Evolutionary conservation across 2,797 vertebrate genomes (phyloP).

Genomic region (Momotus momota): DNA sequence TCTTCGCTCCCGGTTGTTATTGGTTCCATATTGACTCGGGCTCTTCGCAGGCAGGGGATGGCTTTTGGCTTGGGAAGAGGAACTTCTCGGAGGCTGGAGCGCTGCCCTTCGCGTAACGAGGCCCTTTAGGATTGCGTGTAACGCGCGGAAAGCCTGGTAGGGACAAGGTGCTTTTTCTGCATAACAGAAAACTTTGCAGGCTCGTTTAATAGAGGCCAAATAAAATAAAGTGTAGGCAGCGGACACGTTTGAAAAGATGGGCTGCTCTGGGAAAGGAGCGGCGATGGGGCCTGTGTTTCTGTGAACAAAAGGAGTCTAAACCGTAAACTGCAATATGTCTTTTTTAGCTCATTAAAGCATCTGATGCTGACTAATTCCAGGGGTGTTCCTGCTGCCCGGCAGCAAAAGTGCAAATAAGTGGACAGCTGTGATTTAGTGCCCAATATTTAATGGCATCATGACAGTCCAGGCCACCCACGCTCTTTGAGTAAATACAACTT

Average conservation of each 20-base stretch:
- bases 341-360: conserved; percentile 3
- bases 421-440: conserved; percentile 57
- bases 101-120: background rate
- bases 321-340: background rate
- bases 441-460: conserved; percentile 46
- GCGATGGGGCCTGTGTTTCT: conserved; percentile 5
- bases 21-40: conserved; percentile 30
- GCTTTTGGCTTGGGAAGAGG: background rate
- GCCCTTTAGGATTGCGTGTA: background rate
- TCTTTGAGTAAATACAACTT: conserved; percentile 18
- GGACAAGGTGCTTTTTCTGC: background rate
- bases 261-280: background rate
- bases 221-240: conserved; percentile 10
- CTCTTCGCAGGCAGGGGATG: background rate
- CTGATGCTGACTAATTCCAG: conserved; percentile 54
- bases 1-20: background rate
- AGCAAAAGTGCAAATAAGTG: conserved; percentile 60
- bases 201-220: background rate
- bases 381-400: conserved; percentile 40
- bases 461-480: conserved; percentile 58
- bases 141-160: background rate
- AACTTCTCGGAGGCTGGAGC: background rate
- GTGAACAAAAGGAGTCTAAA: conserved; percentile 21
- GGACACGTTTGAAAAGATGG: background rate
- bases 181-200: background rate